Base-by-base conservation (phyloP, 2,888 invertebrate genomes). In the Meganola albula region DNA sequence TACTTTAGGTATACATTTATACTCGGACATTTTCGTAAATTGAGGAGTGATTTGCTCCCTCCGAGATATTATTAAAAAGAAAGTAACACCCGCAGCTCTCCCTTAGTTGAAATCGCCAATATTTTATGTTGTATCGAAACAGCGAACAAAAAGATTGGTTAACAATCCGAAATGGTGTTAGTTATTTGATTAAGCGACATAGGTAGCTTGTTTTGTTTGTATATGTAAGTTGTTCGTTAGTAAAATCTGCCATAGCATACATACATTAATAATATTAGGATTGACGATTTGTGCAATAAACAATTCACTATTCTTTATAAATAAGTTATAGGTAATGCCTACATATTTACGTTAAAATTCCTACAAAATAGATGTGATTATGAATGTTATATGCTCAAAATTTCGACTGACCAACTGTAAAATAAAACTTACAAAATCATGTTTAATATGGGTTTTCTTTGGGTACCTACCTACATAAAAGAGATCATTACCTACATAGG, bases 381-480 rank as follows among this genome's bases (percentile, higher is more conserved):
- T 66, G 40, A 63, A 53, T 59, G 50, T 62, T 7, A 66, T 67
- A 67, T 78, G 83, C 84, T 85, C 83, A 84, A 83, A 75, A 70
- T 75, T 82, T 80, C 76, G 82, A 83, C 83, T 82, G 84, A 84
- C 82, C 82, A 82, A 82, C 74, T 82, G 65, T 77, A 75, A 74
- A 74, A 74, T 73, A 70, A 65, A 48, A 20, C 20, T 51, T 49
- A 50, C 24, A 26, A 48, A 47, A 47, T 47, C 43, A 55, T 30
- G 27, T n/a, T n/a, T n/a, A n/a, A n/a, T n/a, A n/a, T n/a, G n/a
- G n/a, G n/a, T n/a, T n/a, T n/a, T n/a, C n/a, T n/a, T n/a, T n/a
- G n/a, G n/a, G n/a, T n/a, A n/a, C n/a, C n/a, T n/a, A n/a, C n/a
- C n/a, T n/a, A n/a, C n/a, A 34, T 35, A 42, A 49, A 41, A 48